phyloP scores from a whole-genome alignment of 2,797 vertebrate genomes.

The Microctenopoma steveboyesi region DNA sequence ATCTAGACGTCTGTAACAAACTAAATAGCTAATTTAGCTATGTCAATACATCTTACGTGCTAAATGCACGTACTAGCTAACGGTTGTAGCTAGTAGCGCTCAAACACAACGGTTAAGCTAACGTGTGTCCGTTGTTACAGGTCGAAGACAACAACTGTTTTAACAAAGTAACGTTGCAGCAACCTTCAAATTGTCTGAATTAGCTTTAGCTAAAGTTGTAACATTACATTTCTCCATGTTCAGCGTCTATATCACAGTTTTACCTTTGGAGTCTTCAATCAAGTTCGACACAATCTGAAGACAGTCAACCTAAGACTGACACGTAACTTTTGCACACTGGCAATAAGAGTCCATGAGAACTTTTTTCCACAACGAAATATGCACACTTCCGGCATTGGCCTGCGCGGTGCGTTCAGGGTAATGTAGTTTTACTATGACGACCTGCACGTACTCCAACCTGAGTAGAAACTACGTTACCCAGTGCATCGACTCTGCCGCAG shows the following conservation, averaged over 20 bases:
- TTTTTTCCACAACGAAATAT: constrained; percentile 73
- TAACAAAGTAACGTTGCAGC: background rate
- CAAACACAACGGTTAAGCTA: constrained; percentile 1
- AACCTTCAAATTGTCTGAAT: background rate
- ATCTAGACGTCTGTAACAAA: background rate
- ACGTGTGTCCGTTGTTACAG: constrained; percentile 1
- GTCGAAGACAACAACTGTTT: background rate
- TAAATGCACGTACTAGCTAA: background rate
- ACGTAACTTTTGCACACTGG: constrained; percentile 55
- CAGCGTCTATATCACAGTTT: background rate
- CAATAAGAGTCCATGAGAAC: constrained; percentile 72
- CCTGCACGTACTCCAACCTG: rapidly evolving
- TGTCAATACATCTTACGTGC: rapidly evolving
- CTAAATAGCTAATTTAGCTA: background rate
- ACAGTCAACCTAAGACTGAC: constrained; percentile 30
- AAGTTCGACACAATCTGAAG: constrained; percentile 28
- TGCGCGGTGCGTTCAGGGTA: constrained; percentile 41
- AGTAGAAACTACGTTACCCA: constrained; percentile 58
- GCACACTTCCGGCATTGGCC: constrained; percentile 56
- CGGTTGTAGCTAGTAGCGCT: background rate
- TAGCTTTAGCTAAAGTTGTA: background rate
- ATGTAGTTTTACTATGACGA: constrained; percentile 29
- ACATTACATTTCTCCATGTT: background rate
- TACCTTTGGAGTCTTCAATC: constrained; percentile 60
- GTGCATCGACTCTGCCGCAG: rapidly evolving